Base-by-base conservation (phyloP, 2,888 invertebrate genomes). In the Noctua janthe region DNA sequence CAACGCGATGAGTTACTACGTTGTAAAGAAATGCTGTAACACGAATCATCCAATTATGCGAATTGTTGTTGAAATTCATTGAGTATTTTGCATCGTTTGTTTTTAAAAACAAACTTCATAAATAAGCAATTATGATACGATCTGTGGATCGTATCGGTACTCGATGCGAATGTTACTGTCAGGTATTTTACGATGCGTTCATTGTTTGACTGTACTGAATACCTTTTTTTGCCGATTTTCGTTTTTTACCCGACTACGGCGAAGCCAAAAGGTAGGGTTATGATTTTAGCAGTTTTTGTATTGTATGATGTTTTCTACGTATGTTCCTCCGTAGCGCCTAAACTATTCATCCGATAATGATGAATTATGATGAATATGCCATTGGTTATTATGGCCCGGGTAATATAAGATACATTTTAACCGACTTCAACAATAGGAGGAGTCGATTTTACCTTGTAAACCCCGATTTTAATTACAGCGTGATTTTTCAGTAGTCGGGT, bases 41-140 rank as follows among this genome's bases (percentile, higher is more conserved):
- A 56, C 47, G 76, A 71, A 71, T 81, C 51, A 47, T 84, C 43
- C 78, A 87, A 84, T 84, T 86, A 81, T 43, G n/a, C 69, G 66
- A 59, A 62, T 74, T 76, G 81, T 72, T 74, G 78, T 78, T 71
- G 62, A 76, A 85, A 85, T 85, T 73, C 80, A 86, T 83, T 69
- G 74, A 83, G 64, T 54, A 76, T 80, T 80, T 75, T 67, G 54
- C 67, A 74, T 62, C 13, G 77, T 81, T 81, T 83, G 86, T 86
- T 83, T 86, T 71, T 56, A 64, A 73, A 80, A 72, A 83, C 77
- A 79, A 78, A 76, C 15, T 77, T 75, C 75, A 75, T 83, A 74
- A 88, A 76, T 85, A 88, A 83, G 69, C 86, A 76, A 78, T 82
- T 85, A 85, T 80, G 74, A 82, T 82, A 81, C 64, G 29, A 74